Evolutionary conservation across 2,888 invertebrate species (phyloP), one percentile per base, ranked within the genome.

Genomic region (Phyto melanocephala): DNA sequence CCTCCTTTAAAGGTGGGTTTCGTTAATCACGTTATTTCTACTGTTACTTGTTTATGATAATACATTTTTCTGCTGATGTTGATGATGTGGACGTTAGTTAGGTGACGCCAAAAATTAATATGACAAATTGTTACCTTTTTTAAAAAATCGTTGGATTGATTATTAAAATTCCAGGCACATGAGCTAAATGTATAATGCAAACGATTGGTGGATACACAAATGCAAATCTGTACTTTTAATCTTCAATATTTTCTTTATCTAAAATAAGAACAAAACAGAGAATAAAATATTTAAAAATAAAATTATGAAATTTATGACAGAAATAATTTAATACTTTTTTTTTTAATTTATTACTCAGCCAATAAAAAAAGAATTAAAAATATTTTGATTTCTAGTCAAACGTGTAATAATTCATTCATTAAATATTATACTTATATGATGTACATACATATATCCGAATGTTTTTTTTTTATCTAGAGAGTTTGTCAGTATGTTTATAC

Each of bases 151-250:
- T 50, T n/a, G n/a, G 37, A 81, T 67, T 45, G 62, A 78, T 74
- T 81, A 81, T 81, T 81, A 74, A 78, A 78, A 81, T 81, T 81
- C 74, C 56, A 68, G 11, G 24, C 78, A 52, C 81, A 75, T 63
- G 40, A 72, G 37, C 28, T n/a, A 50, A 68, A 76, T 58, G 67
- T 67, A 75, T 67, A 74, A 47, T 65, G 58, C 37, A 58, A 76
- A 67, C 45, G 47, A 37, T 58, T 47, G n/a, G n/a, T 50, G 56
- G 37, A 17, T 47, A 58, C 22, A n/a, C n/a, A n/a, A n/a, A n/a
- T n/a, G n/a, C n/a, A n/a, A n/a, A n/a, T n/a, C n/a, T n/a, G n/a
- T n/a, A n/a, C n/a, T n/a, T n/a, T n/a, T n/a, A n/a, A n/a, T n/a
- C n/a, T n/a, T n/a, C n/a, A 20, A 5, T 40, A 2, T 56, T 42